Conservation (phyloP, 2,113 vertebrate genomes). For the Brachypteracias leptosomus region DNA sequence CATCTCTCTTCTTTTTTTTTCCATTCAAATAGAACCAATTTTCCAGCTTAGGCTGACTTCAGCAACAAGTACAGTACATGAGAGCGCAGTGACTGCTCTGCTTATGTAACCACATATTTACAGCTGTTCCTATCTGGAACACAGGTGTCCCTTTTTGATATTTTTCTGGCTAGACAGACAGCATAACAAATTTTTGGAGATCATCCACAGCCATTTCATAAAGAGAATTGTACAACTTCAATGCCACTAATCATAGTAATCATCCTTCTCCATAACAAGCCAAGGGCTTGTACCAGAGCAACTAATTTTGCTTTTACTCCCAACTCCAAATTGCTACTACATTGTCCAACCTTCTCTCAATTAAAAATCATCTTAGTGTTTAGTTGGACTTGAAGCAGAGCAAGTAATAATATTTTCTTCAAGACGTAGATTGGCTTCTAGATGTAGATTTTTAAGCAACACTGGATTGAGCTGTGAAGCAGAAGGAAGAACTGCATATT, state of each 20-base stretch:
- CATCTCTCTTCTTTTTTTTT: background rate
- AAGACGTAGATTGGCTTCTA: background rate
- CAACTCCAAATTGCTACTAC: background rate
- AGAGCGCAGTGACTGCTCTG: background rate
- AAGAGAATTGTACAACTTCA: conserved; percentile 6
- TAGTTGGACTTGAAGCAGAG: background rate
- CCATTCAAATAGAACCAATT: background rate
- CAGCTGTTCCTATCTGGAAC: background rate
- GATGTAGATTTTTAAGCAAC: background rate
- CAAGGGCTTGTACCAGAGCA: background rate
- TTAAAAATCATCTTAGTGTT: background rate
- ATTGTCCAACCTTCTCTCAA: background rate
- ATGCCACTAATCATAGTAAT: conserved; percentile 40
- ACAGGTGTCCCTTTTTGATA: conserved; percentile 15
- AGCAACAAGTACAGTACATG: background rate
- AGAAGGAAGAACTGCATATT: background rate
- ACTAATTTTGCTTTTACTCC: conserved; percentile 18
- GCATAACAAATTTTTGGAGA: conserved; percentile 4
- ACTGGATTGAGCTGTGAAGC: background rate
- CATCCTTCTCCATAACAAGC: conserved; percentile 15
- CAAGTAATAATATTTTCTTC: background rate
- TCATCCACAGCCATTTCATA: conserved; percentile 2
- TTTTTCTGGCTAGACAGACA: conserved; percentile 9
- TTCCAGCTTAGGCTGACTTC: background rate
- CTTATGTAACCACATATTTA: background rate